phyloP scores from a whole-genome alignment of 2,113 vertebrate species.

The Tauraco erythrolophus region DNA sequence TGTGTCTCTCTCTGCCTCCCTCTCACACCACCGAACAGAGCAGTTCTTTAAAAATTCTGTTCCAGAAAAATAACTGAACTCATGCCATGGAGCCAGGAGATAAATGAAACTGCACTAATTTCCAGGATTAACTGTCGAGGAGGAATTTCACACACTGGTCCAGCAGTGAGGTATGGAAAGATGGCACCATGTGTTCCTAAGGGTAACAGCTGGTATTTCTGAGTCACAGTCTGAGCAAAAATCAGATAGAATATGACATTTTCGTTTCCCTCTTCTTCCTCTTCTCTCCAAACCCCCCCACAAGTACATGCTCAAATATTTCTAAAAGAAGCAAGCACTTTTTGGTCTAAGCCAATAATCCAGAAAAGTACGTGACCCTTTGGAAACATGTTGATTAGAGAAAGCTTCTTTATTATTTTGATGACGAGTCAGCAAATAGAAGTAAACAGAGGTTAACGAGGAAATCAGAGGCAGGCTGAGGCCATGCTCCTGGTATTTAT shows the following conservation, averaged over 20 bases:
- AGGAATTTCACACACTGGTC: not conserved
- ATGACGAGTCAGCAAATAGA: not conserved
- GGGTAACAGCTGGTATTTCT: not conserved
- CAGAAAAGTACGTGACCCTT: not conserved
- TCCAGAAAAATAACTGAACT: not conserved
- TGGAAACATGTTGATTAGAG: not conserved
- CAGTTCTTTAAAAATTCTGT: not conserved
- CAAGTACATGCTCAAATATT: not conserved
- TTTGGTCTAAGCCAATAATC: not conserved
- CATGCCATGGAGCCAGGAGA: not conserved
- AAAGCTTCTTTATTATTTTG: not conserved
- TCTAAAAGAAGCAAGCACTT: not conserved
- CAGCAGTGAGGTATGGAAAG: not conserved
- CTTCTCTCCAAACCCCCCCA: not conserved
- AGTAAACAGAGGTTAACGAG: not conserved
- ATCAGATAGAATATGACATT: accelerated
- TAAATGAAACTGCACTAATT: not conserved
- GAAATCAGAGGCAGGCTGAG: not conserved
- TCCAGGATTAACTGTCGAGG: not conserved
- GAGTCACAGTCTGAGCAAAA: not conserved
- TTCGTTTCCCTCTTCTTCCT: not conserved
- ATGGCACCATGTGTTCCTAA: not conserved
- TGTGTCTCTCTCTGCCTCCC: not conserved
- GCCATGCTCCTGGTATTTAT: not conserved
- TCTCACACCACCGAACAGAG: not conserved